Evolutionary conservation across 2,113 vertebrate genomes (phyloP).

Genomic region (Oryctolagus cuniculus): DNA sequence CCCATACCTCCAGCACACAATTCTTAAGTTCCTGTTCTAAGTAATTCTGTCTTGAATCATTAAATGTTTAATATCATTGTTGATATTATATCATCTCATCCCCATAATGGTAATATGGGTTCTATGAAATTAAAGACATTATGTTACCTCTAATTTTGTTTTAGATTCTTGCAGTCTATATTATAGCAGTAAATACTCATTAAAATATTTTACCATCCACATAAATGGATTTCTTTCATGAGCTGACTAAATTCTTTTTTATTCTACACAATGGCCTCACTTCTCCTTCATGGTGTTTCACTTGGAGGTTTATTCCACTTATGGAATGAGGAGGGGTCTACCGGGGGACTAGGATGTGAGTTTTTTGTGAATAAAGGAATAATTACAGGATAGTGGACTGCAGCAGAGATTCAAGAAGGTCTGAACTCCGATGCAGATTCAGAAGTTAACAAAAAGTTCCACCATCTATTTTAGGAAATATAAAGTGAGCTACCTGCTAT

Average conservation of each 20-base stretch:
- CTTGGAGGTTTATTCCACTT: background rate
- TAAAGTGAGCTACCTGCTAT: background rate
- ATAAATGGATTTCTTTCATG: background rate
- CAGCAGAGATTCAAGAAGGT: background rate
- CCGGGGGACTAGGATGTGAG: background rate
- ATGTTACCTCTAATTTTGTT: background rate
- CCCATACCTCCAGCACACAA: background rate
- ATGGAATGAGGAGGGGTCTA: background rate
- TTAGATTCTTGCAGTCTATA: background rate
- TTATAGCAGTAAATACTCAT: background rate
- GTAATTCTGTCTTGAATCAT: background rate
- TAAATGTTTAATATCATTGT: background rate
- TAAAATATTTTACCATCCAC: slow-evolving; percentile 9
- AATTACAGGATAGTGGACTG: background rate
- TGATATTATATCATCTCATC: background rate
- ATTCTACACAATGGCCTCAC: background rate
- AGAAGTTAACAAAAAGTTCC: background rate
- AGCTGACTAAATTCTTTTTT: slow-evolving; percentile 46
- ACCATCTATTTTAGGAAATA: background rate
- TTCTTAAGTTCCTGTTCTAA: background rate
- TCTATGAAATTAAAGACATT: slow-evolving; percentile 24
- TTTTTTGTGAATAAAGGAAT: slow-evolving; percentile 11
- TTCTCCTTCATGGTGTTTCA: background rate
- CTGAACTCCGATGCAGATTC: background rate
- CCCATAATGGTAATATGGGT: background rate